Evolutionary conservation across 2,888 invertebrate species (phyloP).

Genomic region (Dermolepida albohirtum): DNA sequence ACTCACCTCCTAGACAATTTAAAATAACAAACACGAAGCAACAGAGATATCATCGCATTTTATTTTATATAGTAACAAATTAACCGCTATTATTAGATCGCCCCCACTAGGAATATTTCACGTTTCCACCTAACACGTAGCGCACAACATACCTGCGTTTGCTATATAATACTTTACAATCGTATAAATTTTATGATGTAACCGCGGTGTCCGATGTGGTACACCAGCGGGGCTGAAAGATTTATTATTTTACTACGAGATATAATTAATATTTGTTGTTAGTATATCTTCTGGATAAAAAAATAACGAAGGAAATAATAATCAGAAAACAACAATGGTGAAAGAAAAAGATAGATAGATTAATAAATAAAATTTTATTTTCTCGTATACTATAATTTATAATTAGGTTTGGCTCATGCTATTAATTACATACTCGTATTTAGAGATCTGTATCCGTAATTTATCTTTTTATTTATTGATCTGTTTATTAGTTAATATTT

Average conservation of each 20-base stretch:
- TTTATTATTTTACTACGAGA: slow-evolving; percentile 21
- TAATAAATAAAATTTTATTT: neutral
- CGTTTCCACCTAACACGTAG: neutral
- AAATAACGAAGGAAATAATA: neutral
- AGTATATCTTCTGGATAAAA: neutral
- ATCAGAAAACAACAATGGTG: neutral
- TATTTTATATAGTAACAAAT: slow-evolving; percentile 8
- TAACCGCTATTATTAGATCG: slow-evolving; percentile 22
- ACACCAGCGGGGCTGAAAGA: slow-evolving; percentile 1
- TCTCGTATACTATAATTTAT: no score
- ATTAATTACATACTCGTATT: no score
- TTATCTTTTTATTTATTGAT: no score
- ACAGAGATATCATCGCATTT: slow-evolving; percentile 1
- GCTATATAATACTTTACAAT: slow-evolving; percentile 3
- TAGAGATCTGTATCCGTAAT: no score
- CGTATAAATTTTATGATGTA: slow-evolving; percentile 23
- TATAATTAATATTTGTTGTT: slow-evolving; percentile 12
- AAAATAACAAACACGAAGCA: slow-evolving; percentile 6
- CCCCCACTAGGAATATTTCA: slow-evolving; percentile 14
- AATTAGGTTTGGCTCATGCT: no score
- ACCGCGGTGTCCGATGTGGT: neutral
- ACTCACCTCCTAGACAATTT: neutral
- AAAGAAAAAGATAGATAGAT: neutral
- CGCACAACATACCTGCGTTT: neutral
- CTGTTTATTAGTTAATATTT: no score